Conservation (phyloP, 2,888 invertebrate species). For the Ptilodon capucinus region DNA sequence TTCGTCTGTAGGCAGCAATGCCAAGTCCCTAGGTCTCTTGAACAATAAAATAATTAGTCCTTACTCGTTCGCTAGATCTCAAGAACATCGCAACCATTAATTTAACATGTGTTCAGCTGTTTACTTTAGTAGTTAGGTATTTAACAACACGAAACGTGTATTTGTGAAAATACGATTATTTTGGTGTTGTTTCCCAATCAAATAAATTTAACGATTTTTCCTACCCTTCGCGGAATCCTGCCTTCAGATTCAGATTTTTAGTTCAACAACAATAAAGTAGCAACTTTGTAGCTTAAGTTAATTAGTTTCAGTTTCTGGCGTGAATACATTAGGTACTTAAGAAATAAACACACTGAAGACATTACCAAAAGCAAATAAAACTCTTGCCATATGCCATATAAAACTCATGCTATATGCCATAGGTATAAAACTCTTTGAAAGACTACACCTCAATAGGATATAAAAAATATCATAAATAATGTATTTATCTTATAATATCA, state of each 20-base stretch:
- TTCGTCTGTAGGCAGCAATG: constrained; percentile 45
- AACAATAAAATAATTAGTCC: constrained; percentile 26
- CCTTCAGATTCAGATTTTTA: no score
- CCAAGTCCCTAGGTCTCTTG: constrained; percentile 31
- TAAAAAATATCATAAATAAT: no score
- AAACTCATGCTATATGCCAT: no score
- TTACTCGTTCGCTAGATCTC: constrained; percentile 33
- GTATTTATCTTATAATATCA: no score
- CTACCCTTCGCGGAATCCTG: no score
- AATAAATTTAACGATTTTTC: no score
- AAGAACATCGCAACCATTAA: constrained; percentile 52
- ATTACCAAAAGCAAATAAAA: no score
- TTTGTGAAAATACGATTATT: constrained; percentile 4
- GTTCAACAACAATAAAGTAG: constrained; percentile 5
- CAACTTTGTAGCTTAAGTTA: no score
- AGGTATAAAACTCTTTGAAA: no score
- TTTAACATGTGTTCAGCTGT: constrained; percentile 12
- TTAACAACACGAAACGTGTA: constrained; percentile 9
- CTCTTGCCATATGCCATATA: no score
- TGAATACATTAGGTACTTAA: not conserved
- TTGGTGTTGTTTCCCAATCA: no score
- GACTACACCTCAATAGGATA: no score
- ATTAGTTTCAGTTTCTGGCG: constrained; percentile 28
- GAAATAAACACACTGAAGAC: not conserved
- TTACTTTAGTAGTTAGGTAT: constrained; percentile 1